Base-by-base conservation (phyloP, 2,888 invertebrate genomes). In the Uloborus plumipes region DNA sequence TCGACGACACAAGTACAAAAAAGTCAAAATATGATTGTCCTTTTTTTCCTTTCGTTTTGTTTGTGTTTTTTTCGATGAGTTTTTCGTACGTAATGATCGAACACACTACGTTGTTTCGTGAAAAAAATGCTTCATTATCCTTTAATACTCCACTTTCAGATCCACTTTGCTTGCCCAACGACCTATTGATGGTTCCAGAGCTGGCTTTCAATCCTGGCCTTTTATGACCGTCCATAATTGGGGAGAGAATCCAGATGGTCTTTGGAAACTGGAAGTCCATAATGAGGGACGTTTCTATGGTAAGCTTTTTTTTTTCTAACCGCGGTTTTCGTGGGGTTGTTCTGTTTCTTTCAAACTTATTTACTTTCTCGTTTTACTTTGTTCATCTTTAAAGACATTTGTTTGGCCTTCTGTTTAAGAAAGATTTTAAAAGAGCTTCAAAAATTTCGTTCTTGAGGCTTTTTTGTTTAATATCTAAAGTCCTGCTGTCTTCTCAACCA, bases 221-320 rank as follows among this genome's bases (percentile, higher is more conserved):
- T 99, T 99, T 91, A 99, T 99, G 99, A 97, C 98, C 65, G 98
- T 91, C 84, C 99, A 99, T 90, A 96, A 94, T 89, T 99, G 99
- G 99, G 99, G 99, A 22, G 99, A 99, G 89, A 92, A 93, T 49
- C 97, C 98, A 0, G 92, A 94, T 85, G 99, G 99, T 61, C 92
- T 93, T 85, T 99, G 99, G 99, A 94, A 94, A 87, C 91, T 99
- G 83, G 97, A 98, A 90, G 95, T 99, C 84, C 96, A 97, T 89
- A 98, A 98, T 89, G 96, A 96, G 90, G 98, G 97, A 85, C 92
- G 94, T 88, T 94, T 93, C 88, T 92, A 94, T 91, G 96, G 96
- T 96, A 90, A 91, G 92, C 77, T 49, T n/a, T n/a, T 18, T 18
- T 14, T 39, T 9, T 2, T 11, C 26, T 61, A 14, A 15, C 16